Percentiles rank a stretch among this genome's conserved stretches.
phyloP scores from a whole-genome alignment of 1,140 invertebrate species.

The Listronotus bonariensis region DNA sequence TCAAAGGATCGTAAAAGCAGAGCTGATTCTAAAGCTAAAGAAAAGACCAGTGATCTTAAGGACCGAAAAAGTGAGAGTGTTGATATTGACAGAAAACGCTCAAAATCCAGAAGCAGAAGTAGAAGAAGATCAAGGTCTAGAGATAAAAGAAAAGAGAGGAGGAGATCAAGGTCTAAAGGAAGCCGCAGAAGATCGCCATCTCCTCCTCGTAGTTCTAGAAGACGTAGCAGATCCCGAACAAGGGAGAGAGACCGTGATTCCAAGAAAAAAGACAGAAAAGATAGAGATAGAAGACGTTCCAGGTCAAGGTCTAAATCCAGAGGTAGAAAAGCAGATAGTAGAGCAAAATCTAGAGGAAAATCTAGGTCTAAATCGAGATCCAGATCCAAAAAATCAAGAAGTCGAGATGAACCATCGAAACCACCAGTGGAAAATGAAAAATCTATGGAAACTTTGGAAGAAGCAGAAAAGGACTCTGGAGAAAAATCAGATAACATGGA shows the following conservation, averaged over 20 bases:
- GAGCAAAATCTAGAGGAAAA: slow-evolving; percentile 14
- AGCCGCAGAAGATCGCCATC: slow-evolving; percentile 38
- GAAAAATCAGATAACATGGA: slow-evolving; percentile 66
- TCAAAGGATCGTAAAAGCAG: slow-evolving; percentile 52
- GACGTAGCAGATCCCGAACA: slow-evolving; percentile 41
- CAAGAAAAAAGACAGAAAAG: slow-evolving; percentile 48
- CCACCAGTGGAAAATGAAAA: slow-evolving; percentile 37
- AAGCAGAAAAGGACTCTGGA: slow-evolving; percentile 53
- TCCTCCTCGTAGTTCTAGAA: slow-evolving; percentile 36
- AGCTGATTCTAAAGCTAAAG: slow-evolving; percentile 37
- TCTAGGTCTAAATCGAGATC: slow-evolving; percentile 21
- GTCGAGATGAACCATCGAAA: slow-evolving; percentile 54
- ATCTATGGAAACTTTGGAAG: slow-evolving; percentile 8
- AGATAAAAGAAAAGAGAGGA: slow-evolving; percentile 56
- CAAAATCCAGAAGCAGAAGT: slow-evolving; percentile 54
- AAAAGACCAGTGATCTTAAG: slow-evolving; percentile 42
- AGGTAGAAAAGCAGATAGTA: slow-evolving; percentile 13
- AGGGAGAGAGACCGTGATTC: slow-evolving; percentile 43
- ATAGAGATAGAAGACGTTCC: slow-evolving; percentile 39
- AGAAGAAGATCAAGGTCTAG: slow-evolving; percentile 55
- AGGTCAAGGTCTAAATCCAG: slow-evolving; percentile 45
- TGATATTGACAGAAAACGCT: slow-evolving; percentile 50
- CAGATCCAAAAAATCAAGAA: slow-evolving; percentile 57
- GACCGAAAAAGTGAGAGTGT: slow-evolving; percentile 50
- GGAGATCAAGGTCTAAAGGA: slow-evolving; percentile 55